A percentile compares a stretch with the other conserved stretches of the same genome.
These are phyloP conservation scores for Chiloscyllium punctatum DNA, from an alignment of 2,797 vertebrate species.

Conservation along the genomic window DNA sequence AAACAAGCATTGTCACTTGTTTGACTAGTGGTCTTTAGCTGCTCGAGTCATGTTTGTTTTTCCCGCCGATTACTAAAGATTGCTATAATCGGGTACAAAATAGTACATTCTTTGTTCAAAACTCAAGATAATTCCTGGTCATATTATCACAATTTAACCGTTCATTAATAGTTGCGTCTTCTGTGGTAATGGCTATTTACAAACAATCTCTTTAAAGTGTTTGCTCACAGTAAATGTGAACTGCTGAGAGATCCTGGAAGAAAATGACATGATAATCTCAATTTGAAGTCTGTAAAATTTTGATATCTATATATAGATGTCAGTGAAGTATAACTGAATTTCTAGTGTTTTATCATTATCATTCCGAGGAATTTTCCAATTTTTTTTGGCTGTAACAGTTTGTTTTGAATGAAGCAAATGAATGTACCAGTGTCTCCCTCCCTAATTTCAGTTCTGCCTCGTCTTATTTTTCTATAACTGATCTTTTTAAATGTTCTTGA, in stretches of 20 bases:
- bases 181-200: not conserved
- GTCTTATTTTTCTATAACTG: not conserved
- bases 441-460: not conserved
- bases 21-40: not conserved
- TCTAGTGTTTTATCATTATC: not conserved
- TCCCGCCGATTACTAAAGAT: too few relatives aligned
- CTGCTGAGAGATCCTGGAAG: not conserved
- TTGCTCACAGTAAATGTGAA: not conserved
- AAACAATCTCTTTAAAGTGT: not conserved
- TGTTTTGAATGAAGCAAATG: not conserved
- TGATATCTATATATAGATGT: too few relatives aligned
- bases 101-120: not conserved
- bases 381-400: not conserved
- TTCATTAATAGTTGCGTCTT: not conserved
- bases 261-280: not conserved
- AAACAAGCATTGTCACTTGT: not conserved
- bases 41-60: not conserved
- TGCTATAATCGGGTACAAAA: not conserved
- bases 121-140: not conserved
- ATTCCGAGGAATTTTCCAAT: not conserved
- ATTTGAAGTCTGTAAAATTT: not conserved
- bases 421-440: not conserved
- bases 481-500: not conserved
- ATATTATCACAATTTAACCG: not conserved
- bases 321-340: not conserved